Base-by-base conservation (phyloP, 2,113 vertebrate species). In the Tachysurus fulvidraco region DNA sequence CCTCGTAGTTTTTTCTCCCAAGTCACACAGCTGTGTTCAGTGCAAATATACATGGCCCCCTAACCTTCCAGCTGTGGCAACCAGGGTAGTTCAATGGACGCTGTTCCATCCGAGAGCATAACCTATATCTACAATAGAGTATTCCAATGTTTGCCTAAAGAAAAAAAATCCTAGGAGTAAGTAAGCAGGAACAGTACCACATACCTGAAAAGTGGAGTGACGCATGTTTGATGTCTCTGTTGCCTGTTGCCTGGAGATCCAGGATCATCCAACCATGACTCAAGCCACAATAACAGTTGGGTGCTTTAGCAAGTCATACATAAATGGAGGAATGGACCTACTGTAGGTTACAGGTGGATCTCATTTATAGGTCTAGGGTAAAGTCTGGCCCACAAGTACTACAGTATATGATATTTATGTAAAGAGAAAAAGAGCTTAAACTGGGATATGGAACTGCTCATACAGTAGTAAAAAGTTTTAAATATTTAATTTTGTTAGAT, bases 1-100 rank as follows among this genome's bases (percentile, higher is more conserved):
- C 69, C 91, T 88, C 89, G 85, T 88, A 84, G 67, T 28, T 79
- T 50, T 88, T 90, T 91, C 64, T 81, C 28, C 91, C 85, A 85
- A 90, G 86, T 95, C 93, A 88, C 93, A 94, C 91, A 91, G 88
- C 89, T 88, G 89, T 95, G 93, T 90, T 90, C 86, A 93, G 62
- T 92, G 92, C 92, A 95, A 95, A 95, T 90, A 94, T 86, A 62
- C 11, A 6, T 54, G 84, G 89, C 78, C 92, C 89, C 62, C n/a
- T 77, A 89, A 83, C 88, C 12, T 46, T 5, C 92, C 92, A 86
- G 87, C 90, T 89, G 84, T 14, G 89, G 93, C 23, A 87, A 93
- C 89, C 46, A 28, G 52, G 81, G 92, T 89, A 92, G 93, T 91
- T 93, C 79, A 65, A 76, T 83, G 80, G 80, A 87, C 13, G 25